Percentiles rank a stretch among this genome's conserved stretches.
These are phyloP conservation scores for Hydra vulgaris DNA, from an alignment of 30 jellyfish, hydroid and myxozoan genomes.

Conservation along the genomic window DNA sequence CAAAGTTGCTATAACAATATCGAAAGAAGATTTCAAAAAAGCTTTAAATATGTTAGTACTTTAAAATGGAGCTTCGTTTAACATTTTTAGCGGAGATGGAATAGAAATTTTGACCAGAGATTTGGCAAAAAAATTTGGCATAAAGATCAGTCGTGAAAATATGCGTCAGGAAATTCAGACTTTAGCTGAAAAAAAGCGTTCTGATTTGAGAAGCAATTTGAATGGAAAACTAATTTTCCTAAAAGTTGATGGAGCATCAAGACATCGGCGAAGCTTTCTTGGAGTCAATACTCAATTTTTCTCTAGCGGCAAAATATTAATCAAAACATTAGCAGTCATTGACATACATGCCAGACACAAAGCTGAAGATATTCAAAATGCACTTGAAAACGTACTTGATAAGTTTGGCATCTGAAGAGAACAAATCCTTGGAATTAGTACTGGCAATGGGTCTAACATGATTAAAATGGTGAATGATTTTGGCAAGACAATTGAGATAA, in stretches of 20 bases:
- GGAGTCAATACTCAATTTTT: neutral
- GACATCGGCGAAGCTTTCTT: neutral
- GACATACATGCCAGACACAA: neutral
- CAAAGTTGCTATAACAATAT: neutral
- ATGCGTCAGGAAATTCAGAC: neutral
- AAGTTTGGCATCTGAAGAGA: neutral
- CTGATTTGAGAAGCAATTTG: neutral
- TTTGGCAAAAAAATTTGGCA: neutral
- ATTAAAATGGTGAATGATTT: neutral
- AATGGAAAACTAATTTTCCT: neutral
- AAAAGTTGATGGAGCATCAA: neutral
- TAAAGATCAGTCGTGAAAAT: neutral
- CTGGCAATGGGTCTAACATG: neutral
- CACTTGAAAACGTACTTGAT: neutral
- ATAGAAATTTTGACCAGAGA: neutral
- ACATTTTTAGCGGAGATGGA: neutral
- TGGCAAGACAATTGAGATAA: neutral
- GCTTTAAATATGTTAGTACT: neutral
- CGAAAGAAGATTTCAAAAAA: neutral
- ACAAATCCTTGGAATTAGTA: neutral
- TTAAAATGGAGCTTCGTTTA: neutral
- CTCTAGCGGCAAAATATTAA: neutral
- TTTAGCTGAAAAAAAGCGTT: neutral
- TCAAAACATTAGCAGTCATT: neutral
- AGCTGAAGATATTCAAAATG: neutral